phyloP scores from a whole-genome alignment of 2,113 vertebrate genomes.

The Cyphomyrus discorhynchus region DNA sequence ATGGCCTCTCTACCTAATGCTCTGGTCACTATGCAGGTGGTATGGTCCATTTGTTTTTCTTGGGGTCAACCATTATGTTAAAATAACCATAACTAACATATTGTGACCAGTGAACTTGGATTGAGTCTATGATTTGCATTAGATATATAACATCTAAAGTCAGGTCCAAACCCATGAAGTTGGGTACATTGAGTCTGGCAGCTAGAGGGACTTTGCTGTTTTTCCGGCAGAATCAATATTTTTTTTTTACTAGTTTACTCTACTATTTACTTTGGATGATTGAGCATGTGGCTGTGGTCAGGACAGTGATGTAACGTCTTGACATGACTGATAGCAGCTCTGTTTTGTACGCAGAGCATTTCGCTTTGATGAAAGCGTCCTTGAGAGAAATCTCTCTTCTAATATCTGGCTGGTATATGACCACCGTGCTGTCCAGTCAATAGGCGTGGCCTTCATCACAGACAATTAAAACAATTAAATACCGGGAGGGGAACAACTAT shows the following conservation, averaged over 20 bases:
- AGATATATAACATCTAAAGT: neutral
- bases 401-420: neutral
- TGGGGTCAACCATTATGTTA: neutral
- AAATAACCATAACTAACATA: neutral
- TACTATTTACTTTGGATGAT: neutral
- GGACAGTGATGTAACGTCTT: neutral
- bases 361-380: neutral
- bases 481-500: neutral
- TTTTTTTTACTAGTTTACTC: constrained; percentile 1
- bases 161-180: neutral
- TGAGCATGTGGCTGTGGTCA: neutral
- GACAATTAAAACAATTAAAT: neutral
- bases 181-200: neutral
- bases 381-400: neutral
- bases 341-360: neutral
- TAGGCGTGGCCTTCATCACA: neutral
- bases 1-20: neutral
- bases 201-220: neutral
- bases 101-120: neutral
- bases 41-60: neutral
- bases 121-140: neutral
- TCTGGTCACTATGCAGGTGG: neutral
- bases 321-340: neutral
- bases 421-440: neutral
- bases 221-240: neutral